These are phyloP conservation scores for Gandaritis pyraliata DNA, from an alignment of 2,888 invertebrate genomes.

Conservation along the genomic window DNA sequence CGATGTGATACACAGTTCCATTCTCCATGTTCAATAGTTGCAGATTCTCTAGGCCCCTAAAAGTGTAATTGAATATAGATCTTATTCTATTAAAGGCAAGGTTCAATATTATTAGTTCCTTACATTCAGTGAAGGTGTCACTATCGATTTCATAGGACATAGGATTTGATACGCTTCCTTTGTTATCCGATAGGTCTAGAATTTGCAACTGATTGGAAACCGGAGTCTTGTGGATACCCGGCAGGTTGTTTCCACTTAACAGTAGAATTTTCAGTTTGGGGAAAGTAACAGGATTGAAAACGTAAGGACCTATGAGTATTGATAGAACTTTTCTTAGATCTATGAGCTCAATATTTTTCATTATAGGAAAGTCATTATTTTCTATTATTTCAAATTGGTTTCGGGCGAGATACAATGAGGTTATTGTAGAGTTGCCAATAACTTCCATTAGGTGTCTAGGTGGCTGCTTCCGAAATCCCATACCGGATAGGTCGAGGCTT, in stretches of 20 bases:
- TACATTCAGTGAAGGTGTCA: slow-evolving; percentile 78
- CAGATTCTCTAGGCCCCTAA: slow-evolving; percentile 77
- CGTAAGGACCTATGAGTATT: slow-evolving; percentile 71
- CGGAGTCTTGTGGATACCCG: slow-evolving; percentile 78
- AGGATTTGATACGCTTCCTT: slow-evolving; percentile 67
- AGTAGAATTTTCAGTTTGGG: slow-evolving; percentile 80
- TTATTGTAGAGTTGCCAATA: slow-evolving; percentile 79
- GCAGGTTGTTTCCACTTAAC: slow-evolving; percentile 80
- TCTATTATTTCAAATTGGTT: slow-evolving; percentile 84
- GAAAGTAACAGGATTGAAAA: slow-evolving; percentile 74
- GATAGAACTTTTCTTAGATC: slow-evolving; percentile 82
- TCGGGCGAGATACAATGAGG: slow-evolving; percentile 72
- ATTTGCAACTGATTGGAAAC: slow-evolving; percentile 74
- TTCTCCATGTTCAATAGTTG: slow-evolving; percentile 80
- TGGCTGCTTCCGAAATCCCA: slow-evolving; percentile 81
- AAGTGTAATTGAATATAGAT: slow-evolving; percentile 77
- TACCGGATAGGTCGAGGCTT: slow-evolving; percentile 76
- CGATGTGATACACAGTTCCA: slow-evolving; percentile 78
- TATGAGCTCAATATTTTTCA: slow-evolving; percentile 81
- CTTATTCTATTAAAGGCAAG: slow-evolving; percentile 82
- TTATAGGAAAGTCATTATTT: slow-evolving; percentile 79
- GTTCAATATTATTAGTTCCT: slow-evolving; percentile 75
- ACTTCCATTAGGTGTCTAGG: slow-evolving; percentile 75
- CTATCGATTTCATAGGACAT: slow-evolving; percentile 80
- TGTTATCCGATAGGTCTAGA: slow-evolving; percentile 81